Evolutionary conservation across 2,113 vertebrate genomes (phyloP).

Genomic region (Thalassarche chlororhynchos): DNA sequence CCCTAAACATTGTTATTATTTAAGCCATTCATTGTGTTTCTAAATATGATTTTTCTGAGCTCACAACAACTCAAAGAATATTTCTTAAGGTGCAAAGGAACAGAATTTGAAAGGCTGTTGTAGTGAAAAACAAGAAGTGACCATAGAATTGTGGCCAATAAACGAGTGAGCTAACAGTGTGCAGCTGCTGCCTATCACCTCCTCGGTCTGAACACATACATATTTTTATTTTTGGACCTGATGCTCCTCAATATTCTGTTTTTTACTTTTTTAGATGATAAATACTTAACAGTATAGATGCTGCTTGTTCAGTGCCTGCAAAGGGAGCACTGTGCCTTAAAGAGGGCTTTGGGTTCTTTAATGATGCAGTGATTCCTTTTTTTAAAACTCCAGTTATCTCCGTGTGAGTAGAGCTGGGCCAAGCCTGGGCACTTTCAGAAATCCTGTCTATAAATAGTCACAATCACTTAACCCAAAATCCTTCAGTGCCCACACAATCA

Average conservation of each 20-base stretch:
- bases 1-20: background rate
- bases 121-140: background rate
- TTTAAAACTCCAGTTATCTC: background rate
- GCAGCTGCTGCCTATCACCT: background rate
- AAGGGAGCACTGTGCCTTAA: background rate
- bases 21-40: background rate
- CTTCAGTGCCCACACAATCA: background rate
- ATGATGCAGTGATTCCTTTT: background rate
- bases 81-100: background rate
- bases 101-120: background rate
- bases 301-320: background rate
- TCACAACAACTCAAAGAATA: background rate
- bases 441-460: background rate
- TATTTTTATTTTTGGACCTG: background rate
- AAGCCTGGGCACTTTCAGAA: background rate
- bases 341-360: background rate
- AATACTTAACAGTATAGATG: background rate
- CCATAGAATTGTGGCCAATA: background rate
- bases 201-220: background rate
- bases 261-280: background rate
- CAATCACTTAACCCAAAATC: background rate
- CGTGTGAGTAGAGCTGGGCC: background rate
- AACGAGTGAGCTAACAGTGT: background rate
- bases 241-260: background rate
- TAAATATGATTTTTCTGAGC: background rate